A percentile compares a stretch with the other conserved stretches of the same genome.
Evolutionary conservation across 1,140 invertebrate genomes (phyloP).

Genomic region (Lepidurus apus): DNA sequence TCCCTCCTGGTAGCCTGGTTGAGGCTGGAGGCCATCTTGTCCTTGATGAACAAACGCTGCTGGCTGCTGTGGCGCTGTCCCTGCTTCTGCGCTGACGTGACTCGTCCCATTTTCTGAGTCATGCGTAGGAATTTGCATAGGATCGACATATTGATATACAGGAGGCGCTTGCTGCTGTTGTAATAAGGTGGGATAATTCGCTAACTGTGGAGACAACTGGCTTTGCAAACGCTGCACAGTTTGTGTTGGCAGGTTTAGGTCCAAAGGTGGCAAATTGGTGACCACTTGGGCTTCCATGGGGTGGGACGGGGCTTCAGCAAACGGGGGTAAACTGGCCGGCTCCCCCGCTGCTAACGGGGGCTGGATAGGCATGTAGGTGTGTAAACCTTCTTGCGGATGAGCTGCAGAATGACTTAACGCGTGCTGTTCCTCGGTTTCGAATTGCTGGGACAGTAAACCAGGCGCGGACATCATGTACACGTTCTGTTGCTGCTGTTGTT

Average conservation of each 20-base stretch:
- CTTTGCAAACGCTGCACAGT: constrained; percentile 7
- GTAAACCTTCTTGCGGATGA: constrained; percentile 25
- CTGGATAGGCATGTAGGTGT: background rate
- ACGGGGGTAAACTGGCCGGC: background rate
- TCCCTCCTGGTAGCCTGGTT: background rate
- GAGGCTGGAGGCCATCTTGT: background rate
- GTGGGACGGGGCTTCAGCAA: background rate
- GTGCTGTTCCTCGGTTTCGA: background rate
- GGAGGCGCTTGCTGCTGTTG: background rate
- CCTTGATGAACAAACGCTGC: background rate
- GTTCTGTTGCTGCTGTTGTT: background rate
- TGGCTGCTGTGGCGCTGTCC: background rate
- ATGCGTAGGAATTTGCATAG: background rate
- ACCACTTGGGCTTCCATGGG: background rate
- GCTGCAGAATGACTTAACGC: background rate
- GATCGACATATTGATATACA: background rate
- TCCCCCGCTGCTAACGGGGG: constrained; percentile 1
- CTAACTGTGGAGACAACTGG: background rate
- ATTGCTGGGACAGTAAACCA: background rate
- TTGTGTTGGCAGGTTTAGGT: background rate
- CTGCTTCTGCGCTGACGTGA: background rate
- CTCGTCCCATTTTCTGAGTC: background rate
- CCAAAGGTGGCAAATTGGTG: constrained; percentile 22
- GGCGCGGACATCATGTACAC: background rate
- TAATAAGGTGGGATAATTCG: background rate